Evolutionary conservation across 2,113 vertebrate genomes (phyloP), one percentile per base, ranked within the genome.

Genomic region (human): DNA sequence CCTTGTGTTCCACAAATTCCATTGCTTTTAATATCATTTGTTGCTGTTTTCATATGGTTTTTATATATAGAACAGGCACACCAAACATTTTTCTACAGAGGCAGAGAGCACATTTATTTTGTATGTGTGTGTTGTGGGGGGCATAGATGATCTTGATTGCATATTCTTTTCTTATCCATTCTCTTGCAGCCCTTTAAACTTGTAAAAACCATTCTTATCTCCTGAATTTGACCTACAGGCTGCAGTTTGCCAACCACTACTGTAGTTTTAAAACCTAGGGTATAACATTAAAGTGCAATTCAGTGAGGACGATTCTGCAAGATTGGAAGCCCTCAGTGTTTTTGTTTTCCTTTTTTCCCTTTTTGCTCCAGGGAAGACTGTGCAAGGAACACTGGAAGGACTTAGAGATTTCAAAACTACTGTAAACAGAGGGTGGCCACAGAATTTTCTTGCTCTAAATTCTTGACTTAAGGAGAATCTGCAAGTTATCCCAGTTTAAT

Each of bases 11-110:
- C 43, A 88, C 32, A 48, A 85, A 55, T 93, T 57, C 87, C 52
- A 52, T 78, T 57, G 50, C 81, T 66, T 97, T 97, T 93, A 79
- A 66, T 38, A 89, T 68, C 38, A 89, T 89, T 97, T 90, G 61
- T 73, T 88, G 90, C 16, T 91, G 20, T 94, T 97, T 94, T 93
- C n/a, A 35, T 73, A 59, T 55, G 45, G 43, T 59, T 89, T 35
- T 80, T 96, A 90, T 35, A 86, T 45, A 85, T 23, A 89, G 14
- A 82, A 48, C 9, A 92, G 32, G 30, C 68, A 48, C 32, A 80
- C 52, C 1, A 61, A 78, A 92, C 59, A 70, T 90, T 88, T 85
- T 66, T 86, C 57, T 72, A 45, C 8, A 81, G 23, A 88, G 50
- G 25, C 25, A 73, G 27, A 94, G 27, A 87, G 14, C 32, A 93